Evolutionary conservation across 2,113 vertebrate genomes (phyloP).

Genomic region (Mormyrus lacerda): DNA sequence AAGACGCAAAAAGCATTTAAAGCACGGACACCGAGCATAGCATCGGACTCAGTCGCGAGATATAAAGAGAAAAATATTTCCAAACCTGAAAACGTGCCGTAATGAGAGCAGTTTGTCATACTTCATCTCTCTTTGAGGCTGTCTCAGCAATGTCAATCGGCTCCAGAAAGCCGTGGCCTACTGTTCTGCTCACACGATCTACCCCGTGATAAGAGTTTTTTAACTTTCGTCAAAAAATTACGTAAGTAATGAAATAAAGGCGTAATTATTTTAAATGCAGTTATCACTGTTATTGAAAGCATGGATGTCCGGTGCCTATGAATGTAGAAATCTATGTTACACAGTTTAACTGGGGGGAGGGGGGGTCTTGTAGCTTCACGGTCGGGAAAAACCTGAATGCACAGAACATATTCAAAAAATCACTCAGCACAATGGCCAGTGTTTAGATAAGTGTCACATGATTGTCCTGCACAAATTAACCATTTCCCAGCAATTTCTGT

Average conservation of each 20-base stretch:
- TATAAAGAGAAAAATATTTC: neutral
- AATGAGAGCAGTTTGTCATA: neutral
- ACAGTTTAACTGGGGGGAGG: neutral
- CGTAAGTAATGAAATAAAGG: neutral
- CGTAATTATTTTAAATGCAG: neutral
- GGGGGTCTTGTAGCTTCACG: neutral
- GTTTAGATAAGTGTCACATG: neutral
- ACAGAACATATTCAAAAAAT: slow-evolving; percentile 2
- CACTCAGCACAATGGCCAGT: neutral
- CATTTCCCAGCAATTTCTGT: neutral
- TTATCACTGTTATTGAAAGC: neutral
- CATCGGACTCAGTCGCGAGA: neutral
- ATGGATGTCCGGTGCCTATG: neutral
- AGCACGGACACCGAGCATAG: too few species aligned
- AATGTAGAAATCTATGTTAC: neutral
- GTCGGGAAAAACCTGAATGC: neutral
- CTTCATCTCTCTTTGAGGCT: neutral
- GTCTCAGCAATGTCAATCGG: neutral
- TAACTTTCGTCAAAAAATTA: neutral
- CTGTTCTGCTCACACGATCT: neutral
- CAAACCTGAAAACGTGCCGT: neutral
- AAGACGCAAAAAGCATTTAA: neutral
- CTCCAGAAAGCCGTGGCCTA: neutral
- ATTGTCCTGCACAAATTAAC: neutral
- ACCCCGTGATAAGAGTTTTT: neutral